Evolutionary conservation across 2,113 vertebrate genomes (phyloP), one percentile per base, ranked within the genome.

Genomic region (Mesoclemmys tuberculata): DNA sequence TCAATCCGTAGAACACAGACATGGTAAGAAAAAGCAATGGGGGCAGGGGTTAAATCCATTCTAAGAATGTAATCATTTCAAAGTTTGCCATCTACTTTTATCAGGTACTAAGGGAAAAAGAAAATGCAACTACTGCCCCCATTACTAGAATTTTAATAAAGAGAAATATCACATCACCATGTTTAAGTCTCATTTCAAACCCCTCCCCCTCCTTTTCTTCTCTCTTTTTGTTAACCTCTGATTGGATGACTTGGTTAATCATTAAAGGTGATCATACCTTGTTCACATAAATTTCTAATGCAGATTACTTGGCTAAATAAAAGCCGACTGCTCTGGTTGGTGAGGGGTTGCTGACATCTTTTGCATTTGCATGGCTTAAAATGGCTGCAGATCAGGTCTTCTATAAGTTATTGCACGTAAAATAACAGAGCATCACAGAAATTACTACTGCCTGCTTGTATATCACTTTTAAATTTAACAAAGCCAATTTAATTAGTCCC

Each of bases 401-500:
- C 93, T 71, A 29, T 41, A 94, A 92, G 71, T 93, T 79, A 82
- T 0, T 87, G 95, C 44, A 81, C 84, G 41, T 77, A 87, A 22
- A 89, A 91, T 52, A 92, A 85, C 0, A 46, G n/a, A 77, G 90
- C n/a, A 2, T 48, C 54, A 82, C 85, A 87, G 80, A 92, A 90
- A 94, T 77, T 92, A 94, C 96, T 92, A 92, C 38, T 96, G 94
- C 92, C 80, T 81, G 89, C 44, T 78, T 95, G 90, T 89, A 93
- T 87, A 74, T 94, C 96, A 96, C 82, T 88, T 85, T 95, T 91
- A 96, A 96, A 97, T 96, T 85, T 93, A 94, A 97, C 97, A 96
- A 94, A 97, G 94, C 80, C 96, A 92, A 90, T 2, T n/a, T 96
- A 97, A 97, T 97, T 94, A 83, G 94, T 97, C 97, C 95, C 97